Percentiles rank a stretch among this genome's conserved stretches.
Conservation (phyloP, 2,888 invertebrate genomes). For the Agrochola macilenta region DNA sequence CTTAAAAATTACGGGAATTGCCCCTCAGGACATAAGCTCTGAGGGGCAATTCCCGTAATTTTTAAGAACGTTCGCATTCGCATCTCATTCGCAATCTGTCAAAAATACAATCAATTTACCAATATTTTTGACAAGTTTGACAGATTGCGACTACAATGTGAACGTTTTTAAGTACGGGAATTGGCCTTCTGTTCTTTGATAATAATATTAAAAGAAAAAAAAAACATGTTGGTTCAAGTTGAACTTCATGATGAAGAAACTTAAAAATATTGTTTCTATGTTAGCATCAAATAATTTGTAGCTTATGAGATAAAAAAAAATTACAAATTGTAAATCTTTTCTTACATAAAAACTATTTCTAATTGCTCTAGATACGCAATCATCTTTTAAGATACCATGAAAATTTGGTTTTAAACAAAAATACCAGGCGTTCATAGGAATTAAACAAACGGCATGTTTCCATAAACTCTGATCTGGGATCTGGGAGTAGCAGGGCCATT, state of each 20-base stretch:
- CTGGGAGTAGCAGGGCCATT: not conserved
- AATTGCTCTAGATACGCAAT: not conserved
- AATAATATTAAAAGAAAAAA: not conserved
- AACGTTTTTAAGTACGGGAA: too few species aligned
- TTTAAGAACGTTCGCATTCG: too few species aligned
- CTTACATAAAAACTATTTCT: not conserved
- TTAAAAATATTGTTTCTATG: not conserved
- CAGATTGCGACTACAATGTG: too few species aligned
- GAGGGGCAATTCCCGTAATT: too few species aligned
- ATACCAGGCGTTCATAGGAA: not conserved
- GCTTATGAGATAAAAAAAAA: not conserved
- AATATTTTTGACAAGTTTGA: too few species aligned
- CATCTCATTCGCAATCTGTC: too few species aligned
- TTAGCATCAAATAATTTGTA: not conserved
- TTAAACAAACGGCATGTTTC: not conserved
- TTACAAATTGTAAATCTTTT: not conserved
- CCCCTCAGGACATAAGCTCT: not conserved
- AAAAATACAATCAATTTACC: too few species aligned
- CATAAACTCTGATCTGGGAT: not conserved
- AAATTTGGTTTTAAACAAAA: not conserved
- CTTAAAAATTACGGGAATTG: too few species aligned
- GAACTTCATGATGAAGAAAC: not conserved
- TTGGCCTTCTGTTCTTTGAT: not conserved
- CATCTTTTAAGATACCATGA: not conserved
- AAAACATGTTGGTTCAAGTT: not conserved